Evolutionary conservation across 2,113 vertebrate genomes (phyloP).

Genomic region (Planiliza haematocheilus): DNA sequence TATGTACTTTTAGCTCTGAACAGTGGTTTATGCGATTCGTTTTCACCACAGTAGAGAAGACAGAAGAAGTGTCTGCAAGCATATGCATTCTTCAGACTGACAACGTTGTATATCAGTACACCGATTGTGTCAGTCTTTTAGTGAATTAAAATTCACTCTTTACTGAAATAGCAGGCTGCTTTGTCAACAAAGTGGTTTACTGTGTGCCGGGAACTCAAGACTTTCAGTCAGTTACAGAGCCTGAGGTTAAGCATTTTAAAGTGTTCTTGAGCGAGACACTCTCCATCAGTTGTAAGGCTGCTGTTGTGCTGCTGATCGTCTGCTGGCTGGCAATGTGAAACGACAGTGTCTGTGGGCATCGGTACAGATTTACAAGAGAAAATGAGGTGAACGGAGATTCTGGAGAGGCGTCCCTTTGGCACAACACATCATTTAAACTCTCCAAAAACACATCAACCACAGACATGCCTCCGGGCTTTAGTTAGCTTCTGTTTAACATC

Average conservation of each 20-base stretch:
- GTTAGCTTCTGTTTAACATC: constrained; percentile 46
- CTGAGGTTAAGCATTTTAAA: constrained; percentile 10
- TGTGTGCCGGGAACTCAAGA: not conserved
- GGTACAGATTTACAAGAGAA: constrained; percentile 1
- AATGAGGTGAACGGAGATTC: constrained; percentile 18
- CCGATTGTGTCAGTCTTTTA: not conserved
- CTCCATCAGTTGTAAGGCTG: constrained; percentile 18
- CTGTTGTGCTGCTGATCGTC: constrained; percentile 26
- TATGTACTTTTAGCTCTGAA: constrained; percentile 5
- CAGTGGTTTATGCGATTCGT: not conserved
- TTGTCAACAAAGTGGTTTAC: constrained; percentile 7
- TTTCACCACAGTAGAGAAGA: not conserved
- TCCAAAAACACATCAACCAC: constrained; percentile 24
- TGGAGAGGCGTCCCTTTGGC: not conserved
- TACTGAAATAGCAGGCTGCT: not conserved
- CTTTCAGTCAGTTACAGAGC: constrained; percentile 16
- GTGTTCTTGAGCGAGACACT: constrained; percentile 17
- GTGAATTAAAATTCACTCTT: constrained; percentile 4
- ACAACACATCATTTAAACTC: constrained; percentile 20
- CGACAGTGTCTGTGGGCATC: constrained; percentile 12
- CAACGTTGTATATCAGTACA: not conserved
- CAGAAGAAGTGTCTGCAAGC: not conserved
- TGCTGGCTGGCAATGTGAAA: constrained; percentile 31
- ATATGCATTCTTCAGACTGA: not conserved
- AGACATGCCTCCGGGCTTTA: constrained; percentile 36